A percentile compares a stretch with the other conserved stretches of the same genome.
Evolutionary conservation across 2,797 vertebrate genomes (phyloP).

Genomic region (Pantherophis alleghaniensis): DNA sequence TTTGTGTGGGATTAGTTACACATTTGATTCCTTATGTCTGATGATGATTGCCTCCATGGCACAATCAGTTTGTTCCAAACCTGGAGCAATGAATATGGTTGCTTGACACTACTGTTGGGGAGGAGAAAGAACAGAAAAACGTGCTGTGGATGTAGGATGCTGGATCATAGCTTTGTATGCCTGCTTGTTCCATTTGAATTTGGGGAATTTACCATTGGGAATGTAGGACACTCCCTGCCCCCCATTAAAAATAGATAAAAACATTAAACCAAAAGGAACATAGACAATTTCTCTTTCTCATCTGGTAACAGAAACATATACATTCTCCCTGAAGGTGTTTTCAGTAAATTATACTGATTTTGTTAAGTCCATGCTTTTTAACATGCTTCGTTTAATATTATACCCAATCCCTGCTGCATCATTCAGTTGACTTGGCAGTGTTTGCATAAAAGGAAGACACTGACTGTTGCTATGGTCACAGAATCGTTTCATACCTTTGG

Average conservation of each 20-base stretch:
- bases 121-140: background rate
- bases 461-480: background rate
- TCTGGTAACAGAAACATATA: background rate
- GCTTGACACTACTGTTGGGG: background rate
- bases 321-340: background rate
- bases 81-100: background rate
- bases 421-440: background rate
- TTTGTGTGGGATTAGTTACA: background rate
- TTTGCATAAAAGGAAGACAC: constrained; percentile 20
- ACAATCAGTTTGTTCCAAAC: background rate
- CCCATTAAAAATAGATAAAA: background rate
- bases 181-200: background rate
- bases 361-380: background rate
- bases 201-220: background rate
- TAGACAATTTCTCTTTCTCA: background rate
- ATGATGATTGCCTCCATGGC: background rate
- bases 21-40: background rate
- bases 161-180: background rate
- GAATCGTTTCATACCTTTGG: background rate
- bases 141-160: background rate
- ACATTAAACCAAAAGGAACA: background rate
- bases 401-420: background rate
- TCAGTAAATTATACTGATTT: constrained; percentile 2
- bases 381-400: background rate
- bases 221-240: background rate